phyloP scores from a whole-genome alignment of 2,888 invertebrate species.

The Metellina segmentata region DNA sequence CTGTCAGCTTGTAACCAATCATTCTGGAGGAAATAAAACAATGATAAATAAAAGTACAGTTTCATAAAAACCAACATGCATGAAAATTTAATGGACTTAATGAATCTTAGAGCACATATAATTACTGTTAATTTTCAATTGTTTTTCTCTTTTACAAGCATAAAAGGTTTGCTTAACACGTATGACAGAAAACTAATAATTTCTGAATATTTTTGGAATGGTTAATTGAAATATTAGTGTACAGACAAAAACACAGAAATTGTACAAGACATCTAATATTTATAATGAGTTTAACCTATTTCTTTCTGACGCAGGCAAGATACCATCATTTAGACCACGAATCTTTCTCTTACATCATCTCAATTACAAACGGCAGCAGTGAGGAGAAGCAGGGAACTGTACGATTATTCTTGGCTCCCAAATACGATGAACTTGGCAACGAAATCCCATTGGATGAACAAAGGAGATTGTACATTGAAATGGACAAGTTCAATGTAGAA shows the following conservation, averaged over 20 bases:
- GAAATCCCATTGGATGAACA: conserved; percentile 85
- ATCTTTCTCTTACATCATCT: conserved; percentile 85
- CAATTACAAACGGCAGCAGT: conserved; percentile 80
- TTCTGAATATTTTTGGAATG: neutral
- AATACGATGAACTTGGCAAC: conserved; percentile 85
- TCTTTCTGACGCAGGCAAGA: conserved; percentile 44
- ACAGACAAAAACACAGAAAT: too few relatives aligned
- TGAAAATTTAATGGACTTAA: too few relatives aligned
- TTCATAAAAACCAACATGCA: too few relatives aligned
- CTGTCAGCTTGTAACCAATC: too few relatives aligned
- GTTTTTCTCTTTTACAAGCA: neutral
- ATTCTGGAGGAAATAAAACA: too few relatives aligned
- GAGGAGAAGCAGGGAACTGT: conserved; percentile 84
- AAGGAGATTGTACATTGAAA: conserved; percentile 86
- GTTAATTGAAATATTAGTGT: neutral
- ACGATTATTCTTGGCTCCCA: conserved; percentile 87
- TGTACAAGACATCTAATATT: neutral
- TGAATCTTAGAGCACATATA: too few relatives aligned
- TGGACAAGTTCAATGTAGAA: conserved; percentile 86
- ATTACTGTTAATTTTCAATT: neutral
- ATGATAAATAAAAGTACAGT: too few relatives aligned
- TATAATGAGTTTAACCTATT: neutral
- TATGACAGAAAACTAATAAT: neutral
- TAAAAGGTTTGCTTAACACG: neutral
- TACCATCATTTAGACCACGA: conserved; percentile 87